Evolutionary conservation across 2,888 invertebrate species (phyloP), one percentile per base, ranked within the genome.

Genomic region (Tanypteryx hageni): DNA sequence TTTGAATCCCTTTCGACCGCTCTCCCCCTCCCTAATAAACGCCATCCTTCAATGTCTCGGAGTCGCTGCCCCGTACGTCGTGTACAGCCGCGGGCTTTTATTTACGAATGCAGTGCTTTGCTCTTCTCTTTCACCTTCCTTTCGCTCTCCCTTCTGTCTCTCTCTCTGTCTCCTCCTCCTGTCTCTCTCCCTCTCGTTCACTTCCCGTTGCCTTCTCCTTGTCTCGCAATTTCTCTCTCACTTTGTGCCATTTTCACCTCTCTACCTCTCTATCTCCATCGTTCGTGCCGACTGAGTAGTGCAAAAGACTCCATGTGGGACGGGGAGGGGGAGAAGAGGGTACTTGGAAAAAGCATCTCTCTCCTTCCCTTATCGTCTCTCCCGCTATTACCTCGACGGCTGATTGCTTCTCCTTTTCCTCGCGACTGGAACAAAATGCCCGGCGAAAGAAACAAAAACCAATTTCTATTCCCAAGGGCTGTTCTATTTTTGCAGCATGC

Each of bases 41-140:
- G 64, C 64, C 64, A 89, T 89, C 89, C 89, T 64, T 89, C 89
- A 89, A 64, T 89, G 89, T 89, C 89, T 83, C 83, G 3, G 3
- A 44, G 44, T 5, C 44, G 44, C 44, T 44, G 44, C 44, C 56
- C 89, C n/a, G 18, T 9, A 31, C 61, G 31, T 14, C 61, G 16
- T 44, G 89, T 64, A 44, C 11, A 44, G 64, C 89, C 61, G 0
- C 31, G 8, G 64, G 44, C 89, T 44, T 89, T 89, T 31, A 89
- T 89, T 89, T 89, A 89, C 89, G 68, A 89, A 64, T 68, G 68
- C 64, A 61, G 27, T 7, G 84, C 44, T 56, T n/a, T 22, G 22
- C 76, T n/a, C n/a, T 13, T 18, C 83, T 9, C 83, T 83, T 9
- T 27, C 31, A 3, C 83, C 56, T 27, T 56, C 56, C 14, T 44